These are phyloP conservation scores for Papilio aristodemus DNA, from an alignment of 1,140 invertebrate genomes.

Conservation along the genomic window DNA sequence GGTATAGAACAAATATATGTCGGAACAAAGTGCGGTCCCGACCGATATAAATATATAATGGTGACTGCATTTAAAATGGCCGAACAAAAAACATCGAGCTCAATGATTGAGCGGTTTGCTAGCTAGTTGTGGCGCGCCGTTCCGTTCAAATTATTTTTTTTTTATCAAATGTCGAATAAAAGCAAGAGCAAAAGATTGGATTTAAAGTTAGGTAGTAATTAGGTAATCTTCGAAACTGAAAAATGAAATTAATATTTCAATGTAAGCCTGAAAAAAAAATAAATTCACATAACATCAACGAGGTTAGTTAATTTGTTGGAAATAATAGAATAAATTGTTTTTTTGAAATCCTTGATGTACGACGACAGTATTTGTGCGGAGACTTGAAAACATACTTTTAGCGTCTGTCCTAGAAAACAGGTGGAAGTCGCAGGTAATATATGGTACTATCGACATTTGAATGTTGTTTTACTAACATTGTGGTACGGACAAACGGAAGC, in stretches of 20 bases:
- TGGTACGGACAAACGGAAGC: constrained; percentile 42
- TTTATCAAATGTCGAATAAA: too few species aligned
- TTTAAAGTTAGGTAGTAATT: too few species aligned
- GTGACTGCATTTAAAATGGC: constrained; percentile 48
- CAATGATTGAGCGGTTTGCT: constrained; percentile 37
- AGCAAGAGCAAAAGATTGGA: too few species aligned
- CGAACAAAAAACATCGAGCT: constrained; percentile 42
- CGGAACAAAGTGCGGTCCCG: constrained; percentile 41
- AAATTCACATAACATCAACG: too few species aligned
- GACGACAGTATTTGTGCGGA: background rate
- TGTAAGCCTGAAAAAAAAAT: too few species aligned
- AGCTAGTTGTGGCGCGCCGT: constrained; percentile 34
- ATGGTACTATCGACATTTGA: background rate
- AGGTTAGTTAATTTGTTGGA: too few species aligned
- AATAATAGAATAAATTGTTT: too few species aligned
- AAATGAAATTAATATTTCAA: too few species aligned
- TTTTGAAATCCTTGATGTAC: too few species aligned
- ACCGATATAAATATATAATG: constrained; percentile 49
- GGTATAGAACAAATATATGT: constrained; percentile 44
- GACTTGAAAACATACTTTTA: too few species aligned
- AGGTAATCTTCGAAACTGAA: too few species aligned
- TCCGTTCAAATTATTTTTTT: constrained; percentile 23
- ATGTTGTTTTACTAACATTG: constrained; percentile 11
- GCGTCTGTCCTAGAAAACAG: background rate
- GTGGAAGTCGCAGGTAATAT: background rate